Percentiles rank a stretch among this genome's conserved stretches.
These are phyloP conservation scores for Drosophila elegans DNA, from an alignment of 1,140 invertebrate genomes.

Conservation along the genomic window DNA sequence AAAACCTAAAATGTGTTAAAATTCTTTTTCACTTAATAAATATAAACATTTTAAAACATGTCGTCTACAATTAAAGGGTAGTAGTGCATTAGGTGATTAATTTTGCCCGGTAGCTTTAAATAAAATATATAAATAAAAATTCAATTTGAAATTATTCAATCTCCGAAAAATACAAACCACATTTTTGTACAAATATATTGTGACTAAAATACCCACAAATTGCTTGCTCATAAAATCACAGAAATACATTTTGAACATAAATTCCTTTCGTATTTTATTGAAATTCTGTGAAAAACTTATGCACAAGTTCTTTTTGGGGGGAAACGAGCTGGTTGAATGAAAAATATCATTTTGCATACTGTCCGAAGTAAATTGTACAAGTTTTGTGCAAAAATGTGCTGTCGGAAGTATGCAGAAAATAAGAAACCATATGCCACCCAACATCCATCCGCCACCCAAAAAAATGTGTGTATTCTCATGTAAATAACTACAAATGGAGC, in stretches of 20 bases:
- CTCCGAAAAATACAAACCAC: not conserved
- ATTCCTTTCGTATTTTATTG: constrained; percentile 27
- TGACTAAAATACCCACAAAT: constrained; percentile 11
- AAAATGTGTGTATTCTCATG: constrained; percentile 14
- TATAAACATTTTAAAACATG: too few species aligned
- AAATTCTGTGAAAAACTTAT: constrained; percentile 24
- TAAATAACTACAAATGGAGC: constrained; percentile 67
- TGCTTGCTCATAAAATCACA: constrained; percentile 12
- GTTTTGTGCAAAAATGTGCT: constrained; percentile 19
- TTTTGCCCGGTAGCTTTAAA: too few species aligned
- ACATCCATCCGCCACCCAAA: not conserved
- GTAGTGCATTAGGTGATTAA: too few species aligned
- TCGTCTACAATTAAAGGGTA: too few species aligned
- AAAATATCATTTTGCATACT: constrained; percentile 30
- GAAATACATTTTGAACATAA: constrained; percentile 18
- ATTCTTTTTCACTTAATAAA: too few species aligned
- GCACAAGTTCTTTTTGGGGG: constrained; percentile 3
- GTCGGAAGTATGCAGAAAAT: constrained; percentile 16
- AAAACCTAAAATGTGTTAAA: constrained; percentile 11
- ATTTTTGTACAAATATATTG: constrained; percentile 6
- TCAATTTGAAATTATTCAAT: not conserved
- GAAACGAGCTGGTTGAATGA: not conserved
- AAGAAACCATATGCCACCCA: constrained; percentile 24
- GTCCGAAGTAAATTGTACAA: constrained; percentile 16
- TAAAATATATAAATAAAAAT: too few species aligned